A percentile compares a stretch with the other conserved stretches of the same genome.
These are phyloP conservation scores for Rhodeus uyekii DNA, from an alignment of 2,797 vertebrate genomes.

Conservation along the genomic window DNA sequence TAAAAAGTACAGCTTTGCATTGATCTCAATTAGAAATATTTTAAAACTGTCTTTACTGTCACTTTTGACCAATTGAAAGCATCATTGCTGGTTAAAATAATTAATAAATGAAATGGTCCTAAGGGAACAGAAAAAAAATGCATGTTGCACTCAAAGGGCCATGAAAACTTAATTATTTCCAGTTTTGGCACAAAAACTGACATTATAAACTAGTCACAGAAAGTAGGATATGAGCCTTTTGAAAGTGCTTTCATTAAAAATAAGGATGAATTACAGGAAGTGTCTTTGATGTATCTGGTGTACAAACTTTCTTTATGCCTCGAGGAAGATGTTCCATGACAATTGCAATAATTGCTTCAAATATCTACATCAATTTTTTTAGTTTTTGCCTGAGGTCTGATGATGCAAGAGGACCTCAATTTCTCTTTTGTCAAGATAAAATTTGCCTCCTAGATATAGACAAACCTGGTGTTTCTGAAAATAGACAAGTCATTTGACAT, in stretches of 20 bases:
- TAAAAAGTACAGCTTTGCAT: not conserved
- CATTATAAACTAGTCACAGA: not conserved
- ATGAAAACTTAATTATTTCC: not conserved
- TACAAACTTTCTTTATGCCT: constrained; percentile 25
- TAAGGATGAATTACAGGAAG: constrained; percentile 28
- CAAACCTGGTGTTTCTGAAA: constrained; percentile 28
- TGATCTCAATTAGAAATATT: not conserved
- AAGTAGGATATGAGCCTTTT: not conserved
- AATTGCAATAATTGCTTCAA: constrained; percentile 33
- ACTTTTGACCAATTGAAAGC: not conserved
- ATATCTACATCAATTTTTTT: constrained; percentile 9
- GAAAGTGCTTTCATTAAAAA: constrained; percentile 9
- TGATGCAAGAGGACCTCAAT: constrained; percentile 54
- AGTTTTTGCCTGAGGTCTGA: constrained; percentile 39
- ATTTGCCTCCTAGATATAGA: constrained; percentile 43
- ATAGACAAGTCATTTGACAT: constrained; percentile 46
- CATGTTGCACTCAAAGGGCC: not conserved
- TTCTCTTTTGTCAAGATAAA: constrained; percentile 41
- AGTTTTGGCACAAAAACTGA: not conserved
- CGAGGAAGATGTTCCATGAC: constrained; percentile 1
- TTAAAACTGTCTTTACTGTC: not conserved
- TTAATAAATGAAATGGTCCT: too few relatives aligned
- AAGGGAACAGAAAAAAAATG: too few relatives aligned
- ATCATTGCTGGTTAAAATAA: too few relatives aligned
- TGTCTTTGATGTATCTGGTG: constrained; percentile 34